Evolutionary conservation across 2,113 vertebrate genomes (phyloP).

Genomic region (Chaetodon trifascialis): DNA sequence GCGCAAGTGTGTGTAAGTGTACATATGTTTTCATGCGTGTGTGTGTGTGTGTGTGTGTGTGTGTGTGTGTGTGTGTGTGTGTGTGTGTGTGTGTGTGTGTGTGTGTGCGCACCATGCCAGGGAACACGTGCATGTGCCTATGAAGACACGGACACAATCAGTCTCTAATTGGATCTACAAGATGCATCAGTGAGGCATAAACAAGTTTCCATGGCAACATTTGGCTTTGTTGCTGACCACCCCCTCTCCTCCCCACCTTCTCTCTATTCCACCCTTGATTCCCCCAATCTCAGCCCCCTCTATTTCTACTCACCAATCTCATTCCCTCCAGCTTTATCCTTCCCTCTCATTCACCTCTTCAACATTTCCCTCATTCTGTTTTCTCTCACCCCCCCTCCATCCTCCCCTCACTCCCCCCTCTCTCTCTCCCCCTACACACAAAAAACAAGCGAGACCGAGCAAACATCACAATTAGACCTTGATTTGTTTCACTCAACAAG

Average conservation of each 20-base stretch:
- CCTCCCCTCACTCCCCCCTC: not conserved
- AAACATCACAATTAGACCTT: constrained; percentile 59
- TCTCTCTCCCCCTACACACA: not conserved
- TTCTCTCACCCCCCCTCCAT: constrained; percentile 26
- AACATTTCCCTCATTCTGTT: constrained; percentile 74
- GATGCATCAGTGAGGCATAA: constrained; percentile 91
- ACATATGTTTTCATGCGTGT: no score
- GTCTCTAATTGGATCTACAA: constrained; percentile 92
- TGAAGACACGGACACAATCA: constrained; percentile 89
- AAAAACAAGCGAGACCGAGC: constrained; percentile 62
- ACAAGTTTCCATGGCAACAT: constrained; percentile 87
- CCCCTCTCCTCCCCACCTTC: constrained; percentile 49
- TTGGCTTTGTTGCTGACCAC: constrained; percentile 79
- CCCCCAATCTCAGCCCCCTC: constrained; percentile 64
- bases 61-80: not conserved
- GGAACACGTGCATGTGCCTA: constrained; percentile 66
- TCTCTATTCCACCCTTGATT: constrained; percentile 46
- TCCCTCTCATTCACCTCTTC: constrained; percentile 80
- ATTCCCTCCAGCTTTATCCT: constrained; percentile 78
- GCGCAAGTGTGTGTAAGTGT: not conserved
- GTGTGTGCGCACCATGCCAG: not conserved
- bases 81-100: constrained; percentile 5
- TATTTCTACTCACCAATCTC: constrained; percentile 70
- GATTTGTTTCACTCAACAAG: constrained; percentile 68
- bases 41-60: not conserved